Evolutionary conservation across 1,140 invertebrate species (phyloP), one percentile per base, ranked within the genome.

Genomic region (Atta texana): DNA sequence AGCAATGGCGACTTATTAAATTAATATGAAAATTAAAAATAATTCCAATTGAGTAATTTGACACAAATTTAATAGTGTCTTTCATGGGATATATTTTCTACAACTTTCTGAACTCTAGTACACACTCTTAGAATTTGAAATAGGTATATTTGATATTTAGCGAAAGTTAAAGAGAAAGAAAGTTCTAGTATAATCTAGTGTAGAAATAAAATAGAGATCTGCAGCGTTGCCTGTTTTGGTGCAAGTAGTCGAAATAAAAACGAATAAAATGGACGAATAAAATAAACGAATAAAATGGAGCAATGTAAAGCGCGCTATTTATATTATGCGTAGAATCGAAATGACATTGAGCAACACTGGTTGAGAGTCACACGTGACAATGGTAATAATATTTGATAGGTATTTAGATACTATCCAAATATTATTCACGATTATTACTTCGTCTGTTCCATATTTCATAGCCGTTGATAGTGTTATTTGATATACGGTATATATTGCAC

Each of bases 371-470:
- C 31, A n/a, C 53, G n/a, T 24, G 31, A 16, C 6, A 12, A 24
- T 16, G 18, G 3, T n/a, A 69, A 21, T 44, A 44, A 69, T 24
- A 39, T 49, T 14, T 12, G 39, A 59, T 16, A 34, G 31, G 28
- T 12, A 57, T 28, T 34, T 3, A 18, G 12, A 16, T 75, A 24
- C 10, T 59, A n/a, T 74, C 6, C n/a, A 34, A 74, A 34, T 75
- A 44, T 44, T 44, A 44, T 44, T 10, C 12, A 21, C 3, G 21
- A 71, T 28, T 69, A 12, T 31, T 0, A 0, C 24, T 4, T 34
- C 51, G 51, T 51, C 6, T 24, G n/a, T 16, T 71, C n/a, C 12
- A 24, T 39, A 59, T 75, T 75, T 59, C 6, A 10, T 75, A 75
- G 12, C 14, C 66, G 39, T 69, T 18, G 39, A 69, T 51, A 49